These are phyloP conservation scores for Protobothrops mucrosquamatus DNA, from an alignment of 2,113 vertebrate species.

Conservation along the genomic window DNA sequence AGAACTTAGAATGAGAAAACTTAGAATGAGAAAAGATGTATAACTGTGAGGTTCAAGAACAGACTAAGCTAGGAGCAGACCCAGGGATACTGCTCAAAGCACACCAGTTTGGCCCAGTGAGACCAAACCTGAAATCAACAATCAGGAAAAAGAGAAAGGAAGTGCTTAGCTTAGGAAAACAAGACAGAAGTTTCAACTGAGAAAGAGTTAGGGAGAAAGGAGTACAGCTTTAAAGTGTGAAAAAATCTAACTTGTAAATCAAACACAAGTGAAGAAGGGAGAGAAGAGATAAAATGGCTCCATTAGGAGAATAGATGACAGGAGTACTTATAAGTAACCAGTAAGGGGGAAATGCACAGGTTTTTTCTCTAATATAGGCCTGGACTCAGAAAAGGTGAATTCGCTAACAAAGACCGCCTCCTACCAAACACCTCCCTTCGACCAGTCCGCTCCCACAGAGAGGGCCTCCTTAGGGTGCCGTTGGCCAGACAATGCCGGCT, in stretches of 20 bases:
- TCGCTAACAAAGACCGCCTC: too few species aligned
- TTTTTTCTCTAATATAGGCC: background rate
- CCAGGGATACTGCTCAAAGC: background rate
- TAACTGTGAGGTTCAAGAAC: background rate
- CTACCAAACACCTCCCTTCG: too few species aligned
- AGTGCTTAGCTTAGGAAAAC: background rate
- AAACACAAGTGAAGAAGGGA: background rate
- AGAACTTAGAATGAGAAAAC: background rate
- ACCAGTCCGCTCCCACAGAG: too few species aligned
- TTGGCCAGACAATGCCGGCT: too few species aligned
- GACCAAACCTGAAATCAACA: background rate
- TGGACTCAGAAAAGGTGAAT: background rate
- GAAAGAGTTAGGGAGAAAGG: background rate
- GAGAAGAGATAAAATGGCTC: background rate
- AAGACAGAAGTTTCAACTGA: background rate
- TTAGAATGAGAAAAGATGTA: background rate
- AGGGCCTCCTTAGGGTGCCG: too few species aligned
- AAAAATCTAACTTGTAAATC: background rate
- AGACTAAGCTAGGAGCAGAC: background rate
- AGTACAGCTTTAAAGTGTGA: background rate
- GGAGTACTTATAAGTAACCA: background rate
- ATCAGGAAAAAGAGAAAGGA: background rate
- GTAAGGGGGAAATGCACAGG: background rate
- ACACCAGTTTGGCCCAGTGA: background rate
- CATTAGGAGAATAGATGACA: background rate